Evolutionary conservation across 2,113 vertebrate genomes (phyloP), one percentile per base, ranked within the genome.

Genomic region (Lepisosteus oculatus): DNA sequence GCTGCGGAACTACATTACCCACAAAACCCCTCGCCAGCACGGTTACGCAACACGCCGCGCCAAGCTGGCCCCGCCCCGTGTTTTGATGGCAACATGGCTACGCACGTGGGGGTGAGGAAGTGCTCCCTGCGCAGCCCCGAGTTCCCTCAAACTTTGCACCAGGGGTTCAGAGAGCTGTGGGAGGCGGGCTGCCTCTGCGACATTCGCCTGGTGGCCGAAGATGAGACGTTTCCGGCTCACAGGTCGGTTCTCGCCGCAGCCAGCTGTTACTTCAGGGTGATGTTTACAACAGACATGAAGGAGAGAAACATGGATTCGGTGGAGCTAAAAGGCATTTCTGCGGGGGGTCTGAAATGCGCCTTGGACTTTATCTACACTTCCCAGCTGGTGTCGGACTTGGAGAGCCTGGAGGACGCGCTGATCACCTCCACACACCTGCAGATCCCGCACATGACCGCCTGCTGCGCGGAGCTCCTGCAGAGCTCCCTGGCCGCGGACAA

Each of bases 251-350:
- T 74, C 6, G 72, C 72, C 3, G 72, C 72, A 7, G 72, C 72
- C 3, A 74, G 72, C 15, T 68, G 45, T 29, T 74, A 74, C 62
- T 74, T 74, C 51, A 69, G 72, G 45, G 42, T 74, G 11, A 74
- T 74, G 72, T 74, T 74, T 17, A 74, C 67, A 4, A 65, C 56
- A 3, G 72, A 74, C 43, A 74, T 74, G 72, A 61, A 8, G 72
- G 72, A 74, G 67, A 69, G 13, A 17, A 55, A 68, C 51, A 68
- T 69, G 67, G 59, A 69, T 9, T 8, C 67, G 8, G 72, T 74
- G 29, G 72, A 74, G 67, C 51, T 74, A 7, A 74, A 74, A 45
- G 72, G 67, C 41, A 64, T 74, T n/a, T 41, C 72, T n/a, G 72
- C 72, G 9, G 43, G 44, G 29, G 72, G 72, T 15, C 72, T 73